phyloP scores from a whole-genome alignment of 2,113 vertebrate genomes.

The Hyla sarda region DNA sequence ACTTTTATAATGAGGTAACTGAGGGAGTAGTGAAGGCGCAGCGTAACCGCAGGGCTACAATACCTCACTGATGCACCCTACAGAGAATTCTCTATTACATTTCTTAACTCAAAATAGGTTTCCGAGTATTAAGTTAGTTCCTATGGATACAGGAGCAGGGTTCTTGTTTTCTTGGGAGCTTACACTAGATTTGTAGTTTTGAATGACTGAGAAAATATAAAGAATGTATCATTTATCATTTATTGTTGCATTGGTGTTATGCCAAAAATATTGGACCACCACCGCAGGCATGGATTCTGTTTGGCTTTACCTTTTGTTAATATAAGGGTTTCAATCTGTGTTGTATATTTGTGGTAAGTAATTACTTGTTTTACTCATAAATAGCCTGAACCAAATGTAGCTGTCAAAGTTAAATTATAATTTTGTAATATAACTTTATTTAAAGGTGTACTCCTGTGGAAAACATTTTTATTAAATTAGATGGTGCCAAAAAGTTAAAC shows the following conservation, averaged over 20 bases:
- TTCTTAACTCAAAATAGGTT: constrained; percentile 44
- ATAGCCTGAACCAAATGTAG: too few species aligned
- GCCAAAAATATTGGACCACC: neutral
- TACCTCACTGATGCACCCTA: constrained; percentile 12
- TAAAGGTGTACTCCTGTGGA: too few species aligned
- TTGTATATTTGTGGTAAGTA: too few species aligned
- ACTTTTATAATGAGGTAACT: constrained; percentile 62
- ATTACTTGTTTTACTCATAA: neutral
- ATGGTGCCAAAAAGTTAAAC: too few species aligned
- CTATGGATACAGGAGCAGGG: neutral
- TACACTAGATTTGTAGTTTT: neutral
- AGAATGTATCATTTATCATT: constrained; percentile 1
- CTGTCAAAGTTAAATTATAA: too few species aligned
- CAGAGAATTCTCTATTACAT: constrained; percentile 15
- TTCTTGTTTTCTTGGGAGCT: constrained; percentile 53
- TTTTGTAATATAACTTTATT: too few species aligned
- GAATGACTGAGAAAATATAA: neutral
- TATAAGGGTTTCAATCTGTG: too few species aligned
- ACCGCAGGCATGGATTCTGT: neutral
- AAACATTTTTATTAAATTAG: too few species aligned
- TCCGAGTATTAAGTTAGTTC: constrained; percentile 36
- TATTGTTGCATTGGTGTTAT: neutral
- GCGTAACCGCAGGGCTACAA: neutral
- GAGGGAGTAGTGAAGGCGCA: constrained; percentile 5
- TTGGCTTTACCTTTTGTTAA: neutral